These are phyloP conservation scores for Aphelenchoides fujianensis DNA, from an alignment of 1,140 invertebrate species.

Conservation along the genomic window DNA sequence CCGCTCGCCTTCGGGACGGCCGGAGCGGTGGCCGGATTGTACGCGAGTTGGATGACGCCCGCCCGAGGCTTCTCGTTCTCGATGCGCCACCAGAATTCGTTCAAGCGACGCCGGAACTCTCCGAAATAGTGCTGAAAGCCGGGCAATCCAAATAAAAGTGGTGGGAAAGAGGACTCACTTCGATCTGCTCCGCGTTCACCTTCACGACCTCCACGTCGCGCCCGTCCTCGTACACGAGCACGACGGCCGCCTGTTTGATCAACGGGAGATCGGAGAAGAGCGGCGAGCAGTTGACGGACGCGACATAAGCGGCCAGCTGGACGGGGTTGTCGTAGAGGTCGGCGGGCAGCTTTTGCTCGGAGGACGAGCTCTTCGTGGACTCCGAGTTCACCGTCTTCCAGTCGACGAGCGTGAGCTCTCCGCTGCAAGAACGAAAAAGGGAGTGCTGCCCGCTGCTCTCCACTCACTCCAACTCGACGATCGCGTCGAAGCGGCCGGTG, in stretches of 20 bases:
- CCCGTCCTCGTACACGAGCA: constrained; percentile 28
- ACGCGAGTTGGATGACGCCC: constrained; percentile 26
- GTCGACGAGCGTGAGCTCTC: constrained; percentile 28
- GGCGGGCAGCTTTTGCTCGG: background rate
- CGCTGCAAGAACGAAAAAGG: constrained; percentile 13
- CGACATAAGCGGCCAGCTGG: constrained; percentile 30
- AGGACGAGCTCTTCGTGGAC: constrained; percentile 18
- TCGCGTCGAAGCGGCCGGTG: constrained; percentile 31
- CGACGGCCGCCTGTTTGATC: constrained; percentile 28
- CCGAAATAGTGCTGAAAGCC: constrained; percentile 21
- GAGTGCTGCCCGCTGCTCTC: background rate
- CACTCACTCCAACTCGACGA: constrained; percentile 31
- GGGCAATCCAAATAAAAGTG: background rate
- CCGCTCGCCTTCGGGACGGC: background rate
- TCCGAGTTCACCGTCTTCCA: constrained; percentile 31
- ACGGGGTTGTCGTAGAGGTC: constrained; percentile 31
- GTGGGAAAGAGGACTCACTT: background rate
- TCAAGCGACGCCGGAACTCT: constrained; percentile 21
- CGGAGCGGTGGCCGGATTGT: constrained; percentile 24
- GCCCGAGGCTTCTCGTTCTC: background rate
- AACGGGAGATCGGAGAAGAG: background rate
- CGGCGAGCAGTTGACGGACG: constrained; percentile 24
- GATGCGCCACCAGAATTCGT: constrained; percentile 29
- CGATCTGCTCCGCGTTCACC: constrained; percentile 9
- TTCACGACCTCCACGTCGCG: constrained; percentile 18